A percentile compares a stretch with the other conserved stretches of the same genome.
These are phyloP conservation scores for Brachionus angularis DNA, from an alignment of 1,140 invertebrate species.

Conservation along the genomic window DNA sequence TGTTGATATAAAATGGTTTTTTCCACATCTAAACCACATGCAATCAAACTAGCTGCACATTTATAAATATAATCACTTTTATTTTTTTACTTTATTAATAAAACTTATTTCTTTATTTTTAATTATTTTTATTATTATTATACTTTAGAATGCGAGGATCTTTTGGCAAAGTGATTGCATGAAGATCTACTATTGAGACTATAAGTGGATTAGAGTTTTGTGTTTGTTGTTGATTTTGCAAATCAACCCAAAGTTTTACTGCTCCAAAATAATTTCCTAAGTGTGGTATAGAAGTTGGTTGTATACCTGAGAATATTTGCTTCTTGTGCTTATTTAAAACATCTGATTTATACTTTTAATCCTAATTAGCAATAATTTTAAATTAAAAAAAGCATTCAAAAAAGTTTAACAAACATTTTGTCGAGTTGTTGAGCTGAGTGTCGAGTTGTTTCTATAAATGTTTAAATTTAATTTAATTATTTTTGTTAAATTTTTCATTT, in stretches of 20 bases:
- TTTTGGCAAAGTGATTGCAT: conserved; percentile 82
- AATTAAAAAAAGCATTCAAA: too few relatives aligned
- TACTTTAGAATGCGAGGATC: conserved; percentile 66
- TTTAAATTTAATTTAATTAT: too few relatives aligned
- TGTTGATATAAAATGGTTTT: conserved; percentile 82
- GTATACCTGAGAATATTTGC: conserved; percentile 80
- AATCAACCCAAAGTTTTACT: conserved; percentile 74
- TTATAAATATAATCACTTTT: conserved; percentile 18
- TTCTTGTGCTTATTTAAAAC: not conserved
- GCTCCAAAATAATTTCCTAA: conserved; percentile 95
- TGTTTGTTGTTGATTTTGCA: conserved; percentile 66
- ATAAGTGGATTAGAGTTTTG: conserved; percentile 47
- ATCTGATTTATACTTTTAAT: conserved; percentile 2
- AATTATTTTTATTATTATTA: too few relatives aligned
- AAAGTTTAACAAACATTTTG: not conserved
- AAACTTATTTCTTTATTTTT: too few relatives aligned
- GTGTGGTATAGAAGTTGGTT: conserved; percentile 88
- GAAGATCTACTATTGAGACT: conserved; percentile 84
- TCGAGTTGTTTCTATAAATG: too few relatives aligned
- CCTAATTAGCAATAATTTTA: not conserved
- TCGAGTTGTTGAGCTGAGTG: not conserved
- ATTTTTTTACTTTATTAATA: not conserved
- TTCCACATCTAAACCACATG: conserved; percentile 81
- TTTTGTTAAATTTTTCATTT: too few relatives aligned
- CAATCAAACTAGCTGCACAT: conserved; percentile 73